Base-by-base conservation (phyloP, 2,888 invertebrate species). In the Gortyna flavago region DNA sequence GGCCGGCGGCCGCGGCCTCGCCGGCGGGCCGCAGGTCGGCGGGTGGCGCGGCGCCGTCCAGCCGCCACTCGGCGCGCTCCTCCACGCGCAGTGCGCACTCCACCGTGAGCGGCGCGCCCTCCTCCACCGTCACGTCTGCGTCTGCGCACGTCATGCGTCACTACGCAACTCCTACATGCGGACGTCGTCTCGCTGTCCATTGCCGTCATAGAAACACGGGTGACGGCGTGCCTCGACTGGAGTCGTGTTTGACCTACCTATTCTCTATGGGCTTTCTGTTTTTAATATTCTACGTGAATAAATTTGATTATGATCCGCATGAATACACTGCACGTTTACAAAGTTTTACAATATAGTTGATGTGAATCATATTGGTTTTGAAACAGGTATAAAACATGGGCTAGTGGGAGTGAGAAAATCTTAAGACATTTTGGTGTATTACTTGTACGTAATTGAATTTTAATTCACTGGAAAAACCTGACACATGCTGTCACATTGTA, bases 51-150 rank as follows among this genome's bases (percentile, higher is more conserved):
- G 89, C 89, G 77, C 93, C 95, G 89, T 93, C 92, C 85, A 91
- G 91, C 82, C 87, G 89, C 94, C 94, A 93, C 86, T 86, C 90
- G 77, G 89, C 92, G 81, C 88, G 91, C 91, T 93, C 90, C 89
- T 92, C 93, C 86, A 92, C 91, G 84, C 95, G 93, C 93, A 95
- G 92, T 87, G 92, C 88, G 88, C 95, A 95, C 94, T 93, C 94
- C 91, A 95, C 93, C 62, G 89, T 88, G 70, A 95, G 93, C 91
- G 95, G 95, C 88, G 92, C 93, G 88, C 95, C 95, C 89, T 87
- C 92, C 83, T 82, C 87, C 92, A 93, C 95, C 90, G 88, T 80
- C 91, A 94, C 89, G 84, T 80, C 90, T 85, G 85, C 79, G 86
- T 88, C 90, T 91, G 90, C 89, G 89, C 88, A 88, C 81, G 88